Evolutionary conservation across 2,888 invertebrate genomes (phyloP), one percentile per base, ranked within the genome.

Genomic region (Pseudococcus longispinus): DNA sequence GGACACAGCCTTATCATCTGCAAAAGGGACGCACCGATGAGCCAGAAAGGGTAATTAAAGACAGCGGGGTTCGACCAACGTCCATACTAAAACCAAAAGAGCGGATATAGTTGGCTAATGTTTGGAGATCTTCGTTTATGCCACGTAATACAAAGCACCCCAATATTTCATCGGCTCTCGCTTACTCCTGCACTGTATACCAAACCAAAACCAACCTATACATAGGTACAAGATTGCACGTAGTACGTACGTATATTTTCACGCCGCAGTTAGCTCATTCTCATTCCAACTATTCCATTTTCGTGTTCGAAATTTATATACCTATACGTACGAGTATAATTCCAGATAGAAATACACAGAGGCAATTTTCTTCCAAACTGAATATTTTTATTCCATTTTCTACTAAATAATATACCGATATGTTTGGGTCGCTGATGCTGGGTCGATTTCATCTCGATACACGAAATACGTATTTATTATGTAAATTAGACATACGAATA

Each of bases 41-140:
- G 42, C 70, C 20, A 60, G 42, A 70, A 70, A 70, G 85, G 85
- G 85, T 85, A 85, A 85, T 85, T 85, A 85, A 85, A 85, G 65
- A 85, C 60, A 65, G 37, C 70, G 85, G 85, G 60, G 42, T 60
- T 60, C 44, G 85, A 65, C 65, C 85, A 65, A 37, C 65, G 85
- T 44, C 70, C 65, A 85, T 37, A 37, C 85, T 37, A 85, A 65
- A 85, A 70, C 70, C 85, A 60, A 85, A 85, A 65, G 70, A 60
- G 85, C 85, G 85, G 85, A 85, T 85, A 85, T 85, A 60, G 85
- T 60, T 44, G 85, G 70, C 70, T 70, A 85, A 85, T 65, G 85
- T 60, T 65, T 60, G 84, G 60, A 60, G 60, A 60, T 84, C 55
- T 55, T 84, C 44, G 70, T 60, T n/a, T 60, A 23, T 60, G 15